phyloP scores from a whole-genome alignment of 2,888 invertebrate genomes.

The Stenodera caucasica region DNA sequence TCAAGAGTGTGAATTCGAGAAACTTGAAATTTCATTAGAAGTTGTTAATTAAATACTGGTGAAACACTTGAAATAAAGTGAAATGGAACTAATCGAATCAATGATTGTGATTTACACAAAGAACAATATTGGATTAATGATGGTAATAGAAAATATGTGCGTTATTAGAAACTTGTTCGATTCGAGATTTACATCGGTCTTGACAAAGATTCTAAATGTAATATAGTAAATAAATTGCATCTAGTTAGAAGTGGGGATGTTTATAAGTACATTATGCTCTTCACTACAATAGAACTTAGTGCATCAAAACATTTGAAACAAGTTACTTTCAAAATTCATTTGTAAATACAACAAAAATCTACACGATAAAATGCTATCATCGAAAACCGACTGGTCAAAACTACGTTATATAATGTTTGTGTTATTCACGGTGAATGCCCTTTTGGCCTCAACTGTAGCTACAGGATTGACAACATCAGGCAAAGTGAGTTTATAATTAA shows the following conservation, averaged over 20 bases:
- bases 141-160: too few relatives aligned
- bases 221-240: not conserved
- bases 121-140: too few relatives aligned
- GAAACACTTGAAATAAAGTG: too few relatives aligned
- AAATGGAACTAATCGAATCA: too few relatives aligned
- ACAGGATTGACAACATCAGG: conserved; percentile 23
- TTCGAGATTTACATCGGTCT: not conserved
- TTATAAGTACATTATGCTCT: conserved; percentile 11
- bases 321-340: not conserved
- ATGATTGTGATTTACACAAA: too few relatives aligned
- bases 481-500: conserved; percentile 18
- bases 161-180: too few relatives aligned
- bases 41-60: too few relatives aligned
- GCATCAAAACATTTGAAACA: conserved; percentile 14
- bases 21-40: too few relatives aligned
- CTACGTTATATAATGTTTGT: conserved; percentile 21
- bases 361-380: conserved; percentile 16
- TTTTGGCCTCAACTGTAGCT: conserved; percentile 24
- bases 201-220: not conserved
- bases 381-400: conserved; percentile 24
- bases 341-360: not conserved
- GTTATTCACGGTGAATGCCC: conserved; percentile 20
- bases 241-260: not conserved
- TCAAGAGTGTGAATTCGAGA: too few relatives aligned
- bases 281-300: conserved; percentile 17